Evolutionary conservation across 2,113 vertebrate species (phyloP).

Genomic region (Tyrannus savana): DNA sequence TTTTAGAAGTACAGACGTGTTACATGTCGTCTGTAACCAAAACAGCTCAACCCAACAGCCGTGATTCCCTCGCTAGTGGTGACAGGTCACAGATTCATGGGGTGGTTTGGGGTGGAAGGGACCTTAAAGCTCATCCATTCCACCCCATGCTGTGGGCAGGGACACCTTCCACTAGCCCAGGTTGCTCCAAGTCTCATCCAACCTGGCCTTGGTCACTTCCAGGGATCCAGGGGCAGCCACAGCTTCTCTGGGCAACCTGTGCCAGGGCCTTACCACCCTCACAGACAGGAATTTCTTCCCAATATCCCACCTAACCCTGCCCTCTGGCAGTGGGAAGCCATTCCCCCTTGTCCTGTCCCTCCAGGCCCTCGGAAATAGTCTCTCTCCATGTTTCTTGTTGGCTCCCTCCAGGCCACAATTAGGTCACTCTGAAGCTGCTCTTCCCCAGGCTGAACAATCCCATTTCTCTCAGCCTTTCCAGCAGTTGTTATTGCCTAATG

Average conservation of each 20-base stretch:
- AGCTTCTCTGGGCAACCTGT: background rate
- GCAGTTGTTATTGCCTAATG: fast-evolving
- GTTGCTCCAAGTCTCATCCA: fast-evolving
- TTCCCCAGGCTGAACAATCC: background rate
- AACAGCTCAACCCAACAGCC: background rate
- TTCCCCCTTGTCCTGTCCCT: background rate
- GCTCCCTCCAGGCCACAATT: background rate
- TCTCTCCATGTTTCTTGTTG: background rate
- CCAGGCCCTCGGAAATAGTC: background rate
- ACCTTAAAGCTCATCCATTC: fast-evolving
- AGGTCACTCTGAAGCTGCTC: background rate
- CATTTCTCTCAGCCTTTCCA: too few relatives aligned
- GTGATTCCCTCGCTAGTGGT: background rate
- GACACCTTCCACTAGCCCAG: fast-evolving
- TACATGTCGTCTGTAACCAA: background rate
- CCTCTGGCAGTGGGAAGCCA: background rate
- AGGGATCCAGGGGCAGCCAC: background rate
- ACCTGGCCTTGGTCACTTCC: fast-evolving
- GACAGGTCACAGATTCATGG: background rate
- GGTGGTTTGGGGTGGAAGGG: background rate
- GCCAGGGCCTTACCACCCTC: background rate
- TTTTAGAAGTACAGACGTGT: fast-evolving
- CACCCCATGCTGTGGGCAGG: background rate
- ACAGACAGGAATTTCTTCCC: fast-evolving
- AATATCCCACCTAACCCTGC: fast-evolving